Conservation (phyloP, 2,113 vertebrate species). For the Hymenochirus boettgeri region DNA sequence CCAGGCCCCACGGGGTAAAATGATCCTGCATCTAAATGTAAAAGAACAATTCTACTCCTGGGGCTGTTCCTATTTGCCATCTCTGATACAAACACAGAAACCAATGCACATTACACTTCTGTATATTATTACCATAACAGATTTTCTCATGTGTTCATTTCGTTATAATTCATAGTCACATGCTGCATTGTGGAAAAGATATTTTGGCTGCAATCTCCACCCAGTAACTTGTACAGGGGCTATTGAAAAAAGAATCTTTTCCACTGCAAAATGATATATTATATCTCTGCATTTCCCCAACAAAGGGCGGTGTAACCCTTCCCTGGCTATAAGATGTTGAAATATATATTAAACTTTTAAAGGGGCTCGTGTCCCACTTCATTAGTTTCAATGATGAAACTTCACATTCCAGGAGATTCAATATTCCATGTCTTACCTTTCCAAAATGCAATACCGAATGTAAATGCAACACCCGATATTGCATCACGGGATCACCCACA, state of each 20-base stretch:
- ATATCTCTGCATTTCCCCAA: no score
- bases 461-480: no score
- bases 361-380: no score
- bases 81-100: conserved; percentile 33
- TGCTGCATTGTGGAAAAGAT: conserved; percentile 36
- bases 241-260: neutral
- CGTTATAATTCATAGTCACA: conserved; percentile 37
- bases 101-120: conserved; percentile 34
- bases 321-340: no score
- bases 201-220: conserved; percentile 16
- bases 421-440: no score
- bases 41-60: conserved; percentile 32
- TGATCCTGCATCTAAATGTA: conserved; percentile 30
- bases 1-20: conserved; percentile 25
- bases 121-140: conserved; percentile 39
- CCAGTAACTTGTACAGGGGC: conserved; percentile 9
- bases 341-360: no score
- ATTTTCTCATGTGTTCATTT: conserved; percentile 37
- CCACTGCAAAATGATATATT: no score
- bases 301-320: no score
- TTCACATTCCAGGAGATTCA: no score
- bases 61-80: conserved; percentile 33
- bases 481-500: no score
- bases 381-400: no score
- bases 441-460: no score